phyloP scores from a whole-genome alignment of 92 coral and sea anemone species.

The Virgularia gustaviana region DNA sequence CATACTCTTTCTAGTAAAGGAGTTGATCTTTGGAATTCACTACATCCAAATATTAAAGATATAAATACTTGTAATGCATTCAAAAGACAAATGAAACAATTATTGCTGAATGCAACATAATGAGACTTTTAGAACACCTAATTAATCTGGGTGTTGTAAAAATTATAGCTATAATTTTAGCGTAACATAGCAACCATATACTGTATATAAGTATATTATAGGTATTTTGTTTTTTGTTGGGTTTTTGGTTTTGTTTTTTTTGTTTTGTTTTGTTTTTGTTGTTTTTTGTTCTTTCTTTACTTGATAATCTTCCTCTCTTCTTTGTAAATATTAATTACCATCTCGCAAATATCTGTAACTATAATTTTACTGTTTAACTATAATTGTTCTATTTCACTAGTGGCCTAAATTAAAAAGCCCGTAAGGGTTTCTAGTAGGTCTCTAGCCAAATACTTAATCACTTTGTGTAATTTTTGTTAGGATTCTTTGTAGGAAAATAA shows the following conservation, averaged over 20 bases:
- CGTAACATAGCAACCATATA: too few relatives aligned
- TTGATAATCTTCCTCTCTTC: neutral
- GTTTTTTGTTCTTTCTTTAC: neutral
- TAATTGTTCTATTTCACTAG: neutral
- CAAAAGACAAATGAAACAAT: neutral
- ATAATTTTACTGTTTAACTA: neutral
- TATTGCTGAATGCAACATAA: too few relatives aligned
- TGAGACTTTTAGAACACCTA: neutral
- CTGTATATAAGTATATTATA: too few relatives aligned
- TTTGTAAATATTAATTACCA: too few relatives aligned
- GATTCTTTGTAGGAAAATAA: too few relatives aligned
- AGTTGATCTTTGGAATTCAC: neutral
- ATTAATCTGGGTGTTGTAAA: neutral
- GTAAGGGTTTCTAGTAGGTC: constrained; percentile 16
- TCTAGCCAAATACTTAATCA: constrained; percentile 7
- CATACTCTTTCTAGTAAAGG: constrained; percentile 1
- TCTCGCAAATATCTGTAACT: too few relatives aligned
- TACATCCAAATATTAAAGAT: neutral
- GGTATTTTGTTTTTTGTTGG: too few relatives aligned
- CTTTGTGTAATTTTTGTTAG: too few relatives aligned
- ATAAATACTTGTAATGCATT: neutral
- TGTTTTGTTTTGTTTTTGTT: neutral
- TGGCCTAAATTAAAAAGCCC: constrained; percentile 4
- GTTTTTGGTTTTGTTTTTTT: too few relatives aligned
- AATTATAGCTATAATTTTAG: neutral